phyloP scores from a whole-genome alignment of 2,888 invertebrate genomes.

The Syrphus vitripennis region DNA sequence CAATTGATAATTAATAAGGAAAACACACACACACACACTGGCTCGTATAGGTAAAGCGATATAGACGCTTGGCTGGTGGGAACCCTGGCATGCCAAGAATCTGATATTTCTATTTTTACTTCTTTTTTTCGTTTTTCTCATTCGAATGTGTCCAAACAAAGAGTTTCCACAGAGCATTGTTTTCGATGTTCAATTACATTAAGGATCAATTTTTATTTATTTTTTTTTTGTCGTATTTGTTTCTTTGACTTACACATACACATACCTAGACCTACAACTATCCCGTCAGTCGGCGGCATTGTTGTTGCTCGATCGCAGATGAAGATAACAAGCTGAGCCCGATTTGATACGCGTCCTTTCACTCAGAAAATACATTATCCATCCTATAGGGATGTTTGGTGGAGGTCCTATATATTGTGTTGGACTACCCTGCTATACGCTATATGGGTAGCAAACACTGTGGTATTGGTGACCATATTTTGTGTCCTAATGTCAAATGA shows the following conservation, averaged over 20 bases:
- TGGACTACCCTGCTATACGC: neutral
- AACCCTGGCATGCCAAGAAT: neutral
- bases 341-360: conserved; percentile 71
- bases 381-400: neutral
- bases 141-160: conserved; percentile 71
- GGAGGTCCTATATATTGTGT: conserved; percentile 19
- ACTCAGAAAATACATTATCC: conserved; percentile 38
- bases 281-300: conserved; percentile 19
- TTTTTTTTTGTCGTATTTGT: conserved; percentile 34
- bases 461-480: conserved; percentile 77
- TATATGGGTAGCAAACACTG: conserved; percentile 54
- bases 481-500: conserved; percentile 81
- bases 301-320: conserved; percentile 66
- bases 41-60: neutral
- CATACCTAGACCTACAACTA: no score
- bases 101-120: conserved; percentile 29
- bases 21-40: conserved; percentile 50
- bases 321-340: conserved; percentile 70
- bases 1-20: conserved; percentile 68
- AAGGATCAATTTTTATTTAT: conserved; percentile 56
- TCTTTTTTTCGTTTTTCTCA: conserved; percentile 48
- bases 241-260: neutral
- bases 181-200: conserved; percentile 69
- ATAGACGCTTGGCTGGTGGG: conserved; percentile 41
- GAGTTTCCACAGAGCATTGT: conserved; percentile 65